phyloP scores from a whole-genome alignment of 2,113 vertebrate genomes.

The Dicrurus megarhynchus region DNA sequence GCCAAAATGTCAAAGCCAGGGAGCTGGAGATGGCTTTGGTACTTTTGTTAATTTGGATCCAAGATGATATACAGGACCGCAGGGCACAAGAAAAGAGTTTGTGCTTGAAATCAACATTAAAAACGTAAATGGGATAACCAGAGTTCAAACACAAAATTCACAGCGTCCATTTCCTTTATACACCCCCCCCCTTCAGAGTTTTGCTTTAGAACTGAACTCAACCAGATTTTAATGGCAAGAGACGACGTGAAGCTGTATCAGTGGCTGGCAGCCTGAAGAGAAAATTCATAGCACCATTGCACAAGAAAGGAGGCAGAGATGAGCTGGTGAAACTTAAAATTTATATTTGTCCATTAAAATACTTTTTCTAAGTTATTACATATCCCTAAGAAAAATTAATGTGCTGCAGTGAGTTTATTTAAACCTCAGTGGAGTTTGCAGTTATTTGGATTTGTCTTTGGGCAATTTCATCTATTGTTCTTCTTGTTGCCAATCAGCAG shows the following conservation, averaged over 20 bases:
- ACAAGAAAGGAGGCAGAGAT: neutral
- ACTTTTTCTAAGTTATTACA: neutral
- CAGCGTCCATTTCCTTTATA: neutral
- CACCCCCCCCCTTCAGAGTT: neutral
- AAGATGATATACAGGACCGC: neutral
- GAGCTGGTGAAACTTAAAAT: constrained; percentile 12
- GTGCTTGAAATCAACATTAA: neutral
- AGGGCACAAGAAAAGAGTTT: neutral
- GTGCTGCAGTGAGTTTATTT: neutral
- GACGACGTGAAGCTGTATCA: neutral
- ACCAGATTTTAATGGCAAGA: neutral
- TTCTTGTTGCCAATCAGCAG: neutral
- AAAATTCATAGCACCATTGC: neutral
- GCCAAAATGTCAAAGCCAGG: neutral
- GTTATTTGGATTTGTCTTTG: constrained; percentile 11
- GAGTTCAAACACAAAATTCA: neutral
- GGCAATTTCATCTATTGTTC: neutral
- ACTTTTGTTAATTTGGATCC: neutral
- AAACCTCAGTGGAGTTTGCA: constrained; percentile 6
- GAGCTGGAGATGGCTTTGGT: neutral
- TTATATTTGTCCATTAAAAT: constrained; percentile 20
- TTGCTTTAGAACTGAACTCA: neutral
- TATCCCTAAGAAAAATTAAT: constrained; percentile 11
- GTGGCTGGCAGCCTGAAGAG: neutral
- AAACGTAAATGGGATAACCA: neutral